Percentiles rank a stretch among this genome's conserved stretches.
phyloP scores from a whole-genome alignment of 2,888 invertebrate species.

The Acronicta psi region DNA sequence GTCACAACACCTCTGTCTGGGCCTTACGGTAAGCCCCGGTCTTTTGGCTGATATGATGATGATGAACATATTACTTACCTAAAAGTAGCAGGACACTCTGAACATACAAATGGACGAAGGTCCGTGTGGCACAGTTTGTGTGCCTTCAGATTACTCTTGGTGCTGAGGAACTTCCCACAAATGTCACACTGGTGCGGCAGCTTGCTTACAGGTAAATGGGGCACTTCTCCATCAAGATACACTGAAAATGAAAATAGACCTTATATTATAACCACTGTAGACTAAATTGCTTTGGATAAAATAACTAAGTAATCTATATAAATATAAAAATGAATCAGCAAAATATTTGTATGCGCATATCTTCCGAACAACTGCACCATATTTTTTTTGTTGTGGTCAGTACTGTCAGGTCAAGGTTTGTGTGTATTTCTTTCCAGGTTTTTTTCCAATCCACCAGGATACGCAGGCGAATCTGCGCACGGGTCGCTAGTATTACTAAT shows the following conservation, averaged over 20 bases:
- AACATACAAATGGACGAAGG: slow-evolving; percentile 75
- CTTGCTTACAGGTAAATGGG: slow-evolving; percentile 69
- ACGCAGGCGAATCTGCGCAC: too few species aligned
- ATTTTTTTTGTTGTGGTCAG: too few species aligned
- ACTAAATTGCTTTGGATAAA: not conserved
- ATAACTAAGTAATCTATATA: not conserved
- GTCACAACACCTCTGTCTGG: too few species aligned
- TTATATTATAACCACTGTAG: not conserved
- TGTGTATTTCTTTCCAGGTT: too few species aligned
- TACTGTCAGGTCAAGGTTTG: too few species aligned
- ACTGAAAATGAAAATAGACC: slow-evolving; percentile 49
- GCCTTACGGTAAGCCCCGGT: too few species aligned
- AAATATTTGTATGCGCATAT: too few species aligned
- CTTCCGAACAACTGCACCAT: too few species aligned
- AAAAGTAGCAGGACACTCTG: slow-evolving; percentile 77
- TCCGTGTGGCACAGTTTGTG: slow-evolving; percentile 84
- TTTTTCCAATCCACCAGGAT: too few species aligned
- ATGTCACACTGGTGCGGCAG: slow-evolving; percentile 82
- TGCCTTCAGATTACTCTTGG: slow-evolving; percentile 81
- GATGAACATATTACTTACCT: slow-evolving; percentile 66
- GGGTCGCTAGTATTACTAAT: too few species aligned
- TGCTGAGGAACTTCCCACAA: slow-evolving; percentile 83
- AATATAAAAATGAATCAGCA: too few species aligned
- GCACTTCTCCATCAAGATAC: slow-evolving; percentile 55
- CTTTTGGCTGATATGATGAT: too few species aligned